These are phyloP conservation scores for Bellardia pandia DNA, from an alignment of 2,888 invertebrate genomes.

Conservation along the genomic window DNA sequence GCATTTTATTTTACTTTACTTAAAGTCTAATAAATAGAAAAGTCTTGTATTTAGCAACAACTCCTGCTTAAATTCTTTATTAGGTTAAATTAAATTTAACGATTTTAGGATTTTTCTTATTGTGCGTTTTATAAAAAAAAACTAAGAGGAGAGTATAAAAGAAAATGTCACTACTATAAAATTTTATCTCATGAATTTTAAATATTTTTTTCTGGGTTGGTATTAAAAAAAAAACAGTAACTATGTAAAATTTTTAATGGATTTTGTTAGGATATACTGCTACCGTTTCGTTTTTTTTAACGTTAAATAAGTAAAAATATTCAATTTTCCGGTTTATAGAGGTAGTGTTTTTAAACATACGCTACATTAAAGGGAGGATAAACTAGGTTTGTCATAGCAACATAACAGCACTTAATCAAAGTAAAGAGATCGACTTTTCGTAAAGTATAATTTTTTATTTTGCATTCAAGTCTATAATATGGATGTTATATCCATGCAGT, in stretches of 20 bases:
- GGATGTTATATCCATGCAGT: no score
- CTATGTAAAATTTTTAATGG: constrained; percentile 20
- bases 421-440: no score
- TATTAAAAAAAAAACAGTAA: background rate
- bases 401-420: no score
- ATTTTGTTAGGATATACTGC: constrained; percentile 5
- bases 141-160: background rate
- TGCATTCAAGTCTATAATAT: no score
- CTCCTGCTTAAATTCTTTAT: constrained; percentile 23
- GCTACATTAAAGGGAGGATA: background rate
- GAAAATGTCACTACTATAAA: constrained; percentile 34
- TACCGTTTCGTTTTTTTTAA: background rate
- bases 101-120: background rate
- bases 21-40: constrained; percentile 19
- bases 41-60: constrained; percentile 21
- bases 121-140: background rate
- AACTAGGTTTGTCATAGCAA: background rate
- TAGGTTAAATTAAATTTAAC: constrained; percentile 30
- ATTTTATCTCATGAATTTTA: constrained; percentile 42
- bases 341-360: background rate
- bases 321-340: background rate
- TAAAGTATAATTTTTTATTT: no score
- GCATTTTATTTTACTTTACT: background rate
- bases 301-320: background rate
- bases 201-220: constrained; percentile 22